These are phyloP conservation scores for Pammene aurita DNA, from an alignment of 2,888 invertebrate species.

Conservation along the genomic window DNA sequence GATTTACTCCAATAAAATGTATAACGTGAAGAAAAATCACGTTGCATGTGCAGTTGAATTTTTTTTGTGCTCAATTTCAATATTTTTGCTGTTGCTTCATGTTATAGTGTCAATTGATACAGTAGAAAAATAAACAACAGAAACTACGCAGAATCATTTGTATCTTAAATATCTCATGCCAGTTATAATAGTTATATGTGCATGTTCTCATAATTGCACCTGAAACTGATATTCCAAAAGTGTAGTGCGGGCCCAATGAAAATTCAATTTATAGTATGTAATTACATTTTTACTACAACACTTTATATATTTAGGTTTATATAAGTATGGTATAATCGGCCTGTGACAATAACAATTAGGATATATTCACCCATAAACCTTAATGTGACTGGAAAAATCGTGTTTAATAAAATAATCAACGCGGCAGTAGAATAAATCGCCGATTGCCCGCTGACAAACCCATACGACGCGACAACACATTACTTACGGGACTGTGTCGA, in stretches of 20 bases:
- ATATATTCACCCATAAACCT: conserved; percentile 51
- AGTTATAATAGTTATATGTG: too few relatives aligned
- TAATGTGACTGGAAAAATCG: conserved; percentile 59
- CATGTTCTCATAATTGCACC: not conserved
- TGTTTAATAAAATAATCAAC: conserved; percentile 76
- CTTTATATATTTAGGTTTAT: not conserved
- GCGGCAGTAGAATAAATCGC: conserved; percentile 73
- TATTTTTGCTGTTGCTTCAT: too few relatives aligned
- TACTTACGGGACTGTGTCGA: conserved; percentile 66
- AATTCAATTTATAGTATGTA: not conserved
- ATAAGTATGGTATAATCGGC: not conserved
- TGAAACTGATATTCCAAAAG: not conserved
- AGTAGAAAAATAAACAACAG: too few relatives aligned
- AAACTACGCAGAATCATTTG: too few relatives aligned
- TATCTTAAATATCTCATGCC: too few relatives aligned
- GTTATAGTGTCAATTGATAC: too few relatives aligned
- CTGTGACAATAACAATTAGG: conserved; percentile 22
- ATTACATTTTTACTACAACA: too few relatives aligned
- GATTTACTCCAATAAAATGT: not conserved
- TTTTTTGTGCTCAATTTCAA: not conserved
- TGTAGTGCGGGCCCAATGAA: not conserved
- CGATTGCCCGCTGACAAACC: conserved; percentile 78
- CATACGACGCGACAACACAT: conserved; percentile 70
- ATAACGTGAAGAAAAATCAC: not conserved
- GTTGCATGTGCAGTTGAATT: not conserved